phyloP scores from a whole-genome alignment of 2,113 vertebrate species.

The Tympanuchus pallidicinctus region DNA sequence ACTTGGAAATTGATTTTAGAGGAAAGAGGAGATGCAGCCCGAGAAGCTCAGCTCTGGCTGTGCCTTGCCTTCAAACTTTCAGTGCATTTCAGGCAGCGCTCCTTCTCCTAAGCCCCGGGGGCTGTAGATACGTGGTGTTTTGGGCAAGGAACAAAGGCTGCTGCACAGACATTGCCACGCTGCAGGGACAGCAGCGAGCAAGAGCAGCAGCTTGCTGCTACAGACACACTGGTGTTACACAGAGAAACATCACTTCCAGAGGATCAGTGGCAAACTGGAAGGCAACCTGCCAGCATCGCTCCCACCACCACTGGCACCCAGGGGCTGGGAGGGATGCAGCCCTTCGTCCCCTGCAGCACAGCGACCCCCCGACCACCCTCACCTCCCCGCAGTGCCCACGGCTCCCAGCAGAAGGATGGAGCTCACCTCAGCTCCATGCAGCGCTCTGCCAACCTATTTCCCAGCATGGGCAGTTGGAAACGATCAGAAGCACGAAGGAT shows the following conservation, averaged over 20 bases:
- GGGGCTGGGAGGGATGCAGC: not conserved
- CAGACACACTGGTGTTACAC: not conserved
- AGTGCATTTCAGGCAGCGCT: not conserved
- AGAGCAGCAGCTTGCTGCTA: not conserved
- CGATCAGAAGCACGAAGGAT: slow-evolving; percentile 14
- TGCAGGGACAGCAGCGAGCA: not conserved
- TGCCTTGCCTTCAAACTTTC: not conserved
- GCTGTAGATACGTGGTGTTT: accelerated
- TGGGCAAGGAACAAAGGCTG: not conserved
- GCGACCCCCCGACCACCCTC: too few species aligned
- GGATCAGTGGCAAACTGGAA: not conserved
- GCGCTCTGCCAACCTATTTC: not conserved
- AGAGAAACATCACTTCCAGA: accelerated
- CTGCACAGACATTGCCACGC: not conserved
- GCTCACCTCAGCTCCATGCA: not conserved
- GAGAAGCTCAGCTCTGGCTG: not conserved
- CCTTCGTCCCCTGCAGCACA: not conserved
- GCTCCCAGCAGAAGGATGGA: not conserved
- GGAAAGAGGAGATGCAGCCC: not conserved
- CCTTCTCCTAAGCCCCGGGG: not conserved
- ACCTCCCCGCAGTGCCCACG: not conserved
- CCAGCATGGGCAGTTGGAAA: not conserved
- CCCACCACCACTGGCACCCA: accelerated
- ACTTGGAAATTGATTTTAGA: not conserved
- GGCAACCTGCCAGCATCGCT: accelerated